Evolutionary conservation across 2,113 vertebrate genomes (phyloP), one percentile per base, ranked within the genome.

Genomic region (Phalacrocorax brasilianus): DNA sequence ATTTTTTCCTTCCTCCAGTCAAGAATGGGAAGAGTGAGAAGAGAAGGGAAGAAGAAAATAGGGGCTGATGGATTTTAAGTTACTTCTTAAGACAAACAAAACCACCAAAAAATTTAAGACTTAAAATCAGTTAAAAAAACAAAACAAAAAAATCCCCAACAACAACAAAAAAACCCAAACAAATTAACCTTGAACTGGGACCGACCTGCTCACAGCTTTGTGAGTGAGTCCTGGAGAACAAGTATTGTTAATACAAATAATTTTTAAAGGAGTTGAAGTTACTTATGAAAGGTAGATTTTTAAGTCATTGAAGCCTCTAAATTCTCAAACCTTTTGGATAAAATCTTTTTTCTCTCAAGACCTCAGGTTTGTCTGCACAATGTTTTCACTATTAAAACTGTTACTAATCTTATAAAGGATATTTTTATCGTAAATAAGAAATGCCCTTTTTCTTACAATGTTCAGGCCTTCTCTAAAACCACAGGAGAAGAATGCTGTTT

Each of bases 401-500:
- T 49, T 49, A 42, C 3, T 52, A n/a, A 73, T 53, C 21, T 79
- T 21, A 33, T 3, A 38, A 44, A 71, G 28, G 35, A 4, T 47
- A 61, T 33, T 70, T 79, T 18, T 24, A 74, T 28, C 1, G 3
- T 53, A 74, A 81, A 17, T 30, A 66, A 70, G 23, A 61, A 70
- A 74, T 18, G 2, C 1, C 32, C 14, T 28, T 53, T 63, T 63
- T 82, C 17, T 45, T 55, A 59, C 8, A 59, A 38, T 42, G 78
- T 87, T 75, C 52, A 91, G 47, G 74, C 15, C 7, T 5, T 53
- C 20, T 70, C 12, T 53, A 84, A 86, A 89, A 44, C 30, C 28
- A 32, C 0, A 4, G 42, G 23, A 50, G 5, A 42, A 33, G 0
- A 56, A 61, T 5, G 1, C 1, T 10, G 8, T 19, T 90, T 49